These are phyloP conservation scores for Schizothorax lantsangensis DNA, from an alignment of 2,797 vertebrate species.

Conservation along the genomic window DNA sequence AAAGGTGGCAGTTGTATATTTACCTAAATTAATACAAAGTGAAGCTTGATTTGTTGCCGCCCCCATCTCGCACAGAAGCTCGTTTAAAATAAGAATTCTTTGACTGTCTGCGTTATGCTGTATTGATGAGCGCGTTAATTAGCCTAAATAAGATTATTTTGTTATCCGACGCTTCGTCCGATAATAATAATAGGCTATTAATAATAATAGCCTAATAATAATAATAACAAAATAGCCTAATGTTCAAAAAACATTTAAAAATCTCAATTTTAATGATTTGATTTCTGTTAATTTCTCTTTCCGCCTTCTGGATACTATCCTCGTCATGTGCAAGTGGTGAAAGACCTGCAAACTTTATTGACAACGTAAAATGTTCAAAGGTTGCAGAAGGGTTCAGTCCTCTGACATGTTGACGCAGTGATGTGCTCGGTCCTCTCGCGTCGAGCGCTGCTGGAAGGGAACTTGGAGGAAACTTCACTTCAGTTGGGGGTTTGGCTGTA, in stretches of 20 bases:
- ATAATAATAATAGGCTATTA: not conserved
- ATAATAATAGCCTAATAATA: not conserved
- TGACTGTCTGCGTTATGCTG: constrained; percentile 24
- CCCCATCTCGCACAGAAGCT: constrained; percentile 55
- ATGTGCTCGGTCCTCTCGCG: constrained; percentile 20
- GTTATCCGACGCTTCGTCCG: too few relatives aligned
- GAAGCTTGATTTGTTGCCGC: constrained; percentile 61
- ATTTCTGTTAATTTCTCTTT: not conserved
- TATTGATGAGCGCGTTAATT: constrained; percentile 1
- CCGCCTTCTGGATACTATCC: not conserved
- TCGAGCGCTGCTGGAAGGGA: constrained; percentile 20
- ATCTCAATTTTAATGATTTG: not conserved
- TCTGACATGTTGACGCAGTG: not conserved
- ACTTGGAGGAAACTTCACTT: constrained; percentile 50
- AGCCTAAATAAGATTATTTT: not conserved
- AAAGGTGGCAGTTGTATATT: constrained; percentile 69
- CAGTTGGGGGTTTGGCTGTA: constrained; percentile 75
- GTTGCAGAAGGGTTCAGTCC: not conserved
- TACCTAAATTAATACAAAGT: constrained; percentile 65
- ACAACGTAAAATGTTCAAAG: not conserved
- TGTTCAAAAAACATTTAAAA: not conserved
- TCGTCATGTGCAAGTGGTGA: not conserved
- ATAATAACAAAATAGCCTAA: not conserved
- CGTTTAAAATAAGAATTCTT: constrained; percentile 53
- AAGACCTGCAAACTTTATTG: not conserved